Evolutionary conservation across 2,113 vertebrate species (phyloP).

Genomic region (Mirza zaza): DNA sequence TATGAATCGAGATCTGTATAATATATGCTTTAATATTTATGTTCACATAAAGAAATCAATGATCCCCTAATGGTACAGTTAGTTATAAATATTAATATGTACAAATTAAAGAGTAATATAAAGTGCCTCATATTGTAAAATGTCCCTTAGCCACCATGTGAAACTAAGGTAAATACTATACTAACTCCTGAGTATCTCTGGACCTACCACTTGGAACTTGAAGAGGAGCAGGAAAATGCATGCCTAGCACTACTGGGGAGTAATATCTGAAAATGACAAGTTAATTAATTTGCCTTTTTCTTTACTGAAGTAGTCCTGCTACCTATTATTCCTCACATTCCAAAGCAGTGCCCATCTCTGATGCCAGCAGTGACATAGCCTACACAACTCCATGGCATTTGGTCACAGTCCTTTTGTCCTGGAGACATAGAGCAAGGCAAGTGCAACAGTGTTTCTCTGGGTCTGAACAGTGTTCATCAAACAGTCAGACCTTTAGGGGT

Average conservation of each 20-base stretch:
- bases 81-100: background rate
- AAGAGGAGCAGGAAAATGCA: background rate
- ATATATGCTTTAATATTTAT: background rate
- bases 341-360: background rate
- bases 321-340: background rate
- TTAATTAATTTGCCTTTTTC: background rate
- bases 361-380: background rate
- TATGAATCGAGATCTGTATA: background rate
- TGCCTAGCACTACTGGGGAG: background rate
- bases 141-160: background rate
- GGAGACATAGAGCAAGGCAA: background rate
- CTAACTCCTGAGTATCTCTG: background rate
- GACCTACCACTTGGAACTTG: background rate
- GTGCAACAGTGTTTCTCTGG: background rate
- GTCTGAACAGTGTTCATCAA: background rate
- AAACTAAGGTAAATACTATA: background rate
- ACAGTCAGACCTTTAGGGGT: background rate
- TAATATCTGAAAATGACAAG: background rate
- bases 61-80: background rate
- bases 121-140: background rate
- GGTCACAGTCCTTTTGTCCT: background rate
- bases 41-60: background rate
- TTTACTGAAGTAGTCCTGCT: background rate
- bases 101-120: background rate
- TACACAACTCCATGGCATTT: background rate